Evolutionary conservation across 2,113 vertebrate genomes (phyloP).

Genomic region (Rhinogobius similis): DNA sequence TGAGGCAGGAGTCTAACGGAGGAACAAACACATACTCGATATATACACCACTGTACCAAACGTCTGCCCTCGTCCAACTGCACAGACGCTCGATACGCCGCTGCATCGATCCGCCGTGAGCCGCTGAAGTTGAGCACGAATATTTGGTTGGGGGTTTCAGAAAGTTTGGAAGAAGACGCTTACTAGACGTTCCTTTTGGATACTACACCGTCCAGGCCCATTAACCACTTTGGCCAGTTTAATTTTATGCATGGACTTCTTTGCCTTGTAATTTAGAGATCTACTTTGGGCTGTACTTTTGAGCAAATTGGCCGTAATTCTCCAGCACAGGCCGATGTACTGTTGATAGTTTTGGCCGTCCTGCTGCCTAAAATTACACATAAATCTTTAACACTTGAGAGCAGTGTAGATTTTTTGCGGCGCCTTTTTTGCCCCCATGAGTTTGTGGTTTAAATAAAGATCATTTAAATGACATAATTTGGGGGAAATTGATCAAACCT

Average conservation of each 20-base stretch:
- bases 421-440: too few species aligned
- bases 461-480: too few species aligned
- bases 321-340: too few species aligned
- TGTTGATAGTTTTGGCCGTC: too few species aligned
- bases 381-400: too few species aligned
- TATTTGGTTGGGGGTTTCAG: slow-evolving; percentile 34
- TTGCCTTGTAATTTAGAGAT: neutral
- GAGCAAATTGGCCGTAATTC: too few species aligned
- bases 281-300: too few species aligned
- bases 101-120: slow-evolving; percentile 62
- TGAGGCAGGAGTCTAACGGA: slow-evolving; percentile 63
- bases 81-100: slow-evolving; percentile 65
- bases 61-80: slow-evolving; percentile 62
- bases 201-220: neutral
- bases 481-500: too few species aligned
- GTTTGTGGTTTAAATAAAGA: too few species aligned
- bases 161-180: slow-evolving; percentile 28
- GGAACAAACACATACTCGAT: slow-evolving; percentile 75
- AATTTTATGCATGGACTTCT: neutral
- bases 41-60: slow-evolving; percentile 68
- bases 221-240: neutral
- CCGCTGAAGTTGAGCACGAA: slow-evolving; percentile 35
- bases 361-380: too few species aligned
- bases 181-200: too few species aligned
- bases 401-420: too few species aligned